phyloP scores from a whole-genome alignment of 1,140 invertebrate species.

The Cydia strobilella region DNA sequence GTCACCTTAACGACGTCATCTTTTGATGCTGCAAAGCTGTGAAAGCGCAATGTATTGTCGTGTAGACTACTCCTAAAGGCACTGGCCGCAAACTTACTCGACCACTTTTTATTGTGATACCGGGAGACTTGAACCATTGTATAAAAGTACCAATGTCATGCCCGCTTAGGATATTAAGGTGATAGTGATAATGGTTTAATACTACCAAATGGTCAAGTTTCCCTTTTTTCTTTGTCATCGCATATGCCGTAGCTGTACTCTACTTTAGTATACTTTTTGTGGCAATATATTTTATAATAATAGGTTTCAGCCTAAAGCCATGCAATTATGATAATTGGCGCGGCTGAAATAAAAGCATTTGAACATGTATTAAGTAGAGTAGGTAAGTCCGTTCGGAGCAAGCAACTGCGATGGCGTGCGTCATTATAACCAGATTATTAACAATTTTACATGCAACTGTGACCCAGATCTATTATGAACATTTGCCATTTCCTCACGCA shows the following conservation, averaged over 20 bases:
- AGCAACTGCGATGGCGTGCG: constrained; percentile 33
- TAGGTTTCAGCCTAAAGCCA: neutral
- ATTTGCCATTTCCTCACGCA: constrained; percentile 32
- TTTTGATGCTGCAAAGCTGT: too few relatives aligned
- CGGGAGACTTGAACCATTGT: too few relatives aligned
- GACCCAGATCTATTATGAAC: constrained; percentile 37
- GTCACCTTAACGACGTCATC: too few relatives aligned
- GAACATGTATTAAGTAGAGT: constrained; percentile 17
- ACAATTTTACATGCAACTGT: constrained; percentile 32
- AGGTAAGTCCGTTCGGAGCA: neutral
- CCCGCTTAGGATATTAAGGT: too few relatives aligned
- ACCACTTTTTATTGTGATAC: too few relatives aligned
- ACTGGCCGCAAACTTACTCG: too few relatives aligned
- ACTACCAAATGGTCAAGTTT: too few relatives aligned
- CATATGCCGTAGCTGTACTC: neutral
- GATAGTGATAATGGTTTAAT: too few relatives aligned
- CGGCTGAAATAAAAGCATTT: constrained; percentile 16
- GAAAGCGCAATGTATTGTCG: too few relatives aligned
- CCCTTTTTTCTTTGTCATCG: neutral
- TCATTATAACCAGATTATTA: constrained; percentile 34
- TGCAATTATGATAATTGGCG: constrained; percentile 22
- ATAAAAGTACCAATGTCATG: too few relatives aligned
- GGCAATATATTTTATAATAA: neutral
- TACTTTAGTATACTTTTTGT: neutral
- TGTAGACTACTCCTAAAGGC: too few relatives aligned